A percentile compares a stretch with the other conserved stretches of the same genome.
These are phyloP conservation scores for Ecliptopera silaceata DNA, from an alignment of 2,888 invertebrate species.

Conservation along the genomic window DNA sequence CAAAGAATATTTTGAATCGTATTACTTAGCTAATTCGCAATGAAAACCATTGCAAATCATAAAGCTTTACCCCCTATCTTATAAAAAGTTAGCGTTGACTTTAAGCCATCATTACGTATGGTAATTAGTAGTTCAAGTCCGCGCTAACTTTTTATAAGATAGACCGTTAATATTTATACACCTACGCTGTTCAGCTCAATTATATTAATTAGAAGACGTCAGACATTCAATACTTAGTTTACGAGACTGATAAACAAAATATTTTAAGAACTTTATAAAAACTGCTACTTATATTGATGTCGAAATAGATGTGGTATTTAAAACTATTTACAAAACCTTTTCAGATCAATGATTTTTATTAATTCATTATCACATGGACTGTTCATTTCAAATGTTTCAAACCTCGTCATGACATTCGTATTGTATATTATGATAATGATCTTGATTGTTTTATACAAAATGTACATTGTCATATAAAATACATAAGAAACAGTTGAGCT, in stretches of 20 bases:
- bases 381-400: no score
- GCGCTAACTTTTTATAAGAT: no score
- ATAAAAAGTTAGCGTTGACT: no score
- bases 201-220: not conserved
- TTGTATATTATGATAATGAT: no score
- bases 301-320: not conserved
- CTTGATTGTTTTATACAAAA: not conserved
- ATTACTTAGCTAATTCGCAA: no score
- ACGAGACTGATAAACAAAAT: not conserved
- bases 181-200: not conserved
- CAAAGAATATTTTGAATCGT: not conserved
- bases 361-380: not conserved
- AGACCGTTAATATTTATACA: not conserved
- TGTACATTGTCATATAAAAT: no score
- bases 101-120: no score
- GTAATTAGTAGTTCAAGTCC: no score
- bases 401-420: no score
- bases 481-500: no score
- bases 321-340: not conserved
- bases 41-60: not conserved
- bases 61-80: no score
- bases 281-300: not conserved
- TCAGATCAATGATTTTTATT: no score
- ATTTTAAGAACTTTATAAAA: not conserved
- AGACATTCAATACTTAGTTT: not conserved